Conservation (phyloP, 37 sponge, comb jelly and placozoan species). For the Spongilla lacustris region DNA sequence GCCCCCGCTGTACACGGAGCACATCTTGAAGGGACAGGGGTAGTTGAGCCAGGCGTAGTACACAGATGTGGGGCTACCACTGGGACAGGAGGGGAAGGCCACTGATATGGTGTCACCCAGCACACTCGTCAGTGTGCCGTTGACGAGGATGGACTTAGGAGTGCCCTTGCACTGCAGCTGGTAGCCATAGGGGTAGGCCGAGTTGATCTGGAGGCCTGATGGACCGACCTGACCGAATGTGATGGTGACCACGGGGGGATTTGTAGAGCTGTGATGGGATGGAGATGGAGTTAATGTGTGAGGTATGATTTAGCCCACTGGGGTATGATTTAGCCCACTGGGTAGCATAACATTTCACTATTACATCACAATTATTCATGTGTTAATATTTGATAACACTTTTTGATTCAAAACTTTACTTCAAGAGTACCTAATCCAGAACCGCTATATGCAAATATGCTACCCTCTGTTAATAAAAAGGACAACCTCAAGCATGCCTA, state of each 20-base stretch:
- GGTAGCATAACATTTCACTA: no score
- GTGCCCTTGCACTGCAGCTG: not conserved
- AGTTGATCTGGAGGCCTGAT: not conserved
- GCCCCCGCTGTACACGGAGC: constrained; percentile 25
- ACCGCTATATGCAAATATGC: no score
- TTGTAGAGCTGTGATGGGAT: not conserved
- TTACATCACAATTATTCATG: no score
- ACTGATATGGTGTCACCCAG: not conserved
- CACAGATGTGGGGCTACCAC: not conserved
- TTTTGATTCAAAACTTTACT: no score
- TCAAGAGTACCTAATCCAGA: no score
- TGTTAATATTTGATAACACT: no score
- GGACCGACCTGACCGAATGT: not conserved
- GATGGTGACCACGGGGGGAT: not conserved
- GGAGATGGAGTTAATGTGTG: not conserved
- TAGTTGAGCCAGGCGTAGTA: constrained; percentile 29
- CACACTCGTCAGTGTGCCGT: not conserved
- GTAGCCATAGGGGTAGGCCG: constrained; percentile 2
- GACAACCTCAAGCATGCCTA: no score
- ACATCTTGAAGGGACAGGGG: constrained; percentile 31
- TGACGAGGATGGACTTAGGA: not conserved
- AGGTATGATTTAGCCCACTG: no score
- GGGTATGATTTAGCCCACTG: no score
- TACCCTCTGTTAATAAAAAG: no score
- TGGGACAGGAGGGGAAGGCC: constrained; percentile 2